Evolutionary conservation across 2,113 vertebrate species (phyloP).

Genomic region (Chaetops frenatus): DNA sequence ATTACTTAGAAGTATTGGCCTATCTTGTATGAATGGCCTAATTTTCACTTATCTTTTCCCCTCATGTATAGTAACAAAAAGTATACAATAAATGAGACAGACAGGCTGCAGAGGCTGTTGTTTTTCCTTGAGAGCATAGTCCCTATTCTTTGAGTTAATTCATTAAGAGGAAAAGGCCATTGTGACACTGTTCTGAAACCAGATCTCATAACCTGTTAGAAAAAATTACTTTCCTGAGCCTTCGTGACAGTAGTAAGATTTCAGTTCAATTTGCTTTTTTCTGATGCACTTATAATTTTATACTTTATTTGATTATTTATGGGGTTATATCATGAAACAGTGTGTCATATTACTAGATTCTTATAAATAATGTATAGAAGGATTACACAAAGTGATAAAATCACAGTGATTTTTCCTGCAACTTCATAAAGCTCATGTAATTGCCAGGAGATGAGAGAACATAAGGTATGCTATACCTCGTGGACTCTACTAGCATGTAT

Average conservation of each 20-base stretch:
- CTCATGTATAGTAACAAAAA: not conserved
- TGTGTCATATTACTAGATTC: conserved; percentile 5
- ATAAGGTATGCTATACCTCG: not conserved
- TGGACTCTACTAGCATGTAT: not conserved
- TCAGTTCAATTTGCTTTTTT: not conserved
- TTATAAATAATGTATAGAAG: conserved; percentile 55
- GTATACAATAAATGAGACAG: not conserved
- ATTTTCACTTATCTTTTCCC: not conserved
- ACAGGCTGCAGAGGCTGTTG: not conserved
- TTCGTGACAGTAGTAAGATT: not conserved
- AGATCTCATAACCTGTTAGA: not conserved
- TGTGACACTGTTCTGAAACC: not conserved
- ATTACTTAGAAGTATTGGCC: not conserved
- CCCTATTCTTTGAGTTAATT: not conserved
- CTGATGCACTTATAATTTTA: not conserved
- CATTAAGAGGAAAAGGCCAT: not conserved
- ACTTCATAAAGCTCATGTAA: conserved; percentile 26
- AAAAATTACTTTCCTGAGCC: not conserved
- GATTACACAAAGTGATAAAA: conserved; percentile 46
- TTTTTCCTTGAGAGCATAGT: not conserved
- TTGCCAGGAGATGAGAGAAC: not conserved
- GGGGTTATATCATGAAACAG: not conserved
- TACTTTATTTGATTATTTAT: conserved; percentile 49
- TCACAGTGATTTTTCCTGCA: conserved; percentile 38
- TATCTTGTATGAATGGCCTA: not conserved